Conservation (phyloP, 2,797 vertebrate genomes). For the Bradypodion ventrale region DNA sequence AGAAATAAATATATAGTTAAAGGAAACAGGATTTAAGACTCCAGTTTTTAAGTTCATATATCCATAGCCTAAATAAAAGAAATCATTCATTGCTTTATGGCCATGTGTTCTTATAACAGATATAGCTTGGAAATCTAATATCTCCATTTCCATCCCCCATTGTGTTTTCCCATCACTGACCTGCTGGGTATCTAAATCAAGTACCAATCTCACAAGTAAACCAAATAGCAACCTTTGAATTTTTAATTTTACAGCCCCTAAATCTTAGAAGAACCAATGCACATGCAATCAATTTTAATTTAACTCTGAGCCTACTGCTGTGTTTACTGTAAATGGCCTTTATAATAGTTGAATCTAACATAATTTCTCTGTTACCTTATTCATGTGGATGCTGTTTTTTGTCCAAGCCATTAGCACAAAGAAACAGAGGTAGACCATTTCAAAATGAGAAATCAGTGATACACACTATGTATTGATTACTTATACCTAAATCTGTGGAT, state of each 20-base stretch:
- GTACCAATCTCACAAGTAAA: constrained; percentile 59
- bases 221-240: constrained; percentile 54
- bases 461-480: neutral
- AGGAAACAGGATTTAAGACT: neutral
- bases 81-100: accelerated
- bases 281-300: constrained; percentile 60
- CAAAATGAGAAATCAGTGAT: neutral
- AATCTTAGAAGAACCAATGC: constrained; percentile 58
- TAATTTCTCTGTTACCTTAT: constrained; percentile 56
- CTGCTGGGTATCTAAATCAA: constrained; percentile 57
- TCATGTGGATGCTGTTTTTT: constrained; percentile 6
- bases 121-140: neutral
- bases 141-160: constrained; percentile 32
- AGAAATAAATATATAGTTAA: neutral
- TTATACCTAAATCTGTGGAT: neutral
- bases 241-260: constrained; percentile 65
- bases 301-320: constrained; percentile 53
- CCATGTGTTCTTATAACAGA: constrained; percentile 16
- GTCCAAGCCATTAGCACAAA: constrained; percentile 41
- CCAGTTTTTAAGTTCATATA: neutral
- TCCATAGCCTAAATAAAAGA: constrained; percentile 8
- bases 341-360: constrained; percentile 49
- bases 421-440: neutral
- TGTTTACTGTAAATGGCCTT: constrained; percentile 59
- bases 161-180: constrained; percentile 46